Conservation (phyloP, 2,888 invertebrate genomes). For the Chaetogeoica ovagalla region DNA sequence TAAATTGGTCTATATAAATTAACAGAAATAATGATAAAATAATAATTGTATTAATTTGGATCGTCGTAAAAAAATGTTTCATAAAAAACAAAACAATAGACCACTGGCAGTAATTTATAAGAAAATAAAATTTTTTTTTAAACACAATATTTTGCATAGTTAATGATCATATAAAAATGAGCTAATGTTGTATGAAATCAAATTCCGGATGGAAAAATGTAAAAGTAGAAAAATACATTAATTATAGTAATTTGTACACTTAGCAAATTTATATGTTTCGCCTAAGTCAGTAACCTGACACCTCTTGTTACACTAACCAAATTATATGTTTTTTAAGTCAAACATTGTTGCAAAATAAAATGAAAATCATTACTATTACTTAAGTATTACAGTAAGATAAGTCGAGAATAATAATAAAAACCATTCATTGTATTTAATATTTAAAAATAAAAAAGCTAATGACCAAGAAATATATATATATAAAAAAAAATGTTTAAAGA, state of each 20-base stretch:
- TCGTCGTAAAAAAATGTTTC: conserved; percentile 9
- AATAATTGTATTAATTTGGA: background rate
- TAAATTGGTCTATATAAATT: background rate
- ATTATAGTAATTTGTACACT: conserved; percentile 30
- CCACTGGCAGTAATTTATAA: background rate
- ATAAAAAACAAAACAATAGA: too few species aligned
- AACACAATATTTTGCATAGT: conserved; percentile 5
- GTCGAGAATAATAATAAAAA: background rate
- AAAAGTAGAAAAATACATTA: conserved; percentile 49
- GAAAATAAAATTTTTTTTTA: conserved; percentile 24
- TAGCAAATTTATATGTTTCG: background rate
- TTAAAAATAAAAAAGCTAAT: conserved; percentile 1
- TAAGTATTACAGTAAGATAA: background rate
- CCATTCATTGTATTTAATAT: background rate
- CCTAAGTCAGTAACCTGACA: background rate
- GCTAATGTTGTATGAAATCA: background rate
- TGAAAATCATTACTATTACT: background rate
- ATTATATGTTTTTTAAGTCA: background rate
- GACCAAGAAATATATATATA: background rate
- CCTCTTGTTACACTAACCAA: conserved; percentile 16
- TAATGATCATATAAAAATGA: conserved; percentile 30
- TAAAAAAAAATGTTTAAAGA: background rate
- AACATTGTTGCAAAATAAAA: background rate
- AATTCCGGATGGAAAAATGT: conserved; percentile 26
- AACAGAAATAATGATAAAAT: background rate